These are phyloP conservation scores for Elmis aenea DNA, from an alignment of 2,888 invertebrate species.

Conservation along the genomic window DNA sequence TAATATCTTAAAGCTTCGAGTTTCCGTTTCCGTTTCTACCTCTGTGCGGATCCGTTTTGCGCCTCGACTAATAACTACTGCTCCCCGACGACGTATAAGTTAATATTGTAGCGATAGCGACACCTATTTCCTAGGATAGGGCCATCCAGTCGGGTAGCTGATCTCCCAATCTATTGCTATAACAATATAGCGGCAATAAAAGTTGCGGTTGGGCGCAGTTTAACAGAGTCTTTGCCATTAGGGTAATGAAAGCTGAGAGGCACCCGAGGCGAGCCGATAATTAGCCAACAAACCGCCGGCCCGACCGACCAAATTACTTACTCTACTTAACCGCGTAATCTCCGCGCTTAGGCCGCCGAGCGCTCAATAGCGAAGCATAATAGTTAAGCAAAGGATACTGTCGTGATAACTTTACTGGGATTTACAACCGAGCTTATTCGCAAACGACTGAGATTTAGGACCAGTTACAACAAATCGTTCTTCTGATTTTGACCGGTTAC, in stretches of 20 bases:
- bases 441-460: conserved; percentile 34
- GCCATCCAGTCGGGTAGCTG: conserved; percentile 10
- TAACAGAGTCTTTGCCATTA: conserved; percentile 31
- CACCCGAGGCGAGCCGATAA: conserved; percentile 41
- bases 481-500: conserved; percentile 16
- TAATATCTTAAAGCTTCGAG: too few species aligned
- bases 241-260: conserved; percentile 41
- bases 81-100: too few species aligned
- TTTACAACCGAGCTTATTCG: conserved; percentile 37
- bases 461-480: conserved; percentile 34
- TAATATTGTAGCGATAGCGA: background rate
- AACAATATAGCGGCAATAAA: conserved; percentile 21
- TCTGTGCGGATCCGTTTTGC: too few species aligned
- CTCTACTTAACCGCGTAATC: conserved; percentile 44
- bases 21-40: too few species aligned
- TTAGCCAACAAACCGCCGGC: conserved; percentile 44
- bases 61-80: too few species aligned
- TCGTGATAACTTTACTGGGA: conserved; percentile 36
- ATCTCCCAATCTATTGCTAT: conserved; percentile 17
- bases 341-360: conserved; percentile 35
- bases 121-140: background rate
- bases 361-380: conserved; percentile 36
- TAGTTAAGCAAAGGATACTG: conserved; percentile 38
- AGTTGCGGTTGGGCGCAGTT: conserved; percentile 21
- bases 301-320: conserved; percentile 43